phyloP scores from a whole-genome alignment of 2,797 vertebrate genomes.

The Eospalax fontanierii region DNA sequence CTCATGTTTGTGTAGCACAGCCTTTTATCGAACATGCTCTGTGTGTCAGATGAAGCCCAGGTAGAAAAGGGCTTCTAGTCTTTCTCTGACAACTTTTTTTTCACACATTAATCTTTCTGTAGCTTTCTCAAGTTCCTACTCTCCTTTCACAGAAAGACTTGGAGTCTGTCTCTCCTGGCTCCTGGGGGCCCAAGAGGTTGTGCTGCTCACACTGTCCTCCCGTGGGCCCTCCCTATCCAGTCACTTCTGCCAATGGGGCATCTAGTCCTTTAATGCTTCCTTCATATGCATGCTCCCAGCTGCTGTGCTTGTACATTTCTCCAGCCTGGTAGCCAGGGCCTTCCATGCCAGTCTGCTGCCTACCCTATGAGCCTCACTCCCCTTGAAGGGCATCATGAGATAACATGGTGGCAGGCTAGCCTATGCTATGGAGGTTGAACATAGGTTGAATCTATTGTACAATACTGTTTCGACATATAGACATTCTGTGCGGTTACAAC shows the following conservation, averaged over 20 bases:
- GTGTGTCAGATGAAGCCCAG: not conserved
- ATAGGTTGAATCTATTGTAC: not conserved
- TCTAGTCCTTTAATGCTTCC: not conserved
- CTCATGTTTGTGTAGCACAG: no score
- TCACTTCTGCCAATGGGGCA: not conserved
- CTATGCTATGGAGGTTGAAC: rapidly evolving
- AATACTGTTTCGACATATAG: not conserved
- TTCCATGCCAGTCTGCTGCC: not conserved
- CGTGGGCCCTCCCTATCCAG: not conserved
- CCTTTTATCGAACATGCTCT: not conserved
- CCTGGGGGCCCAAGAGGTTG: not conserved
- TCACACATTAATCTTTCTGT: not conserved
- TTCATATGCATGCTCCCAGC: not conserved
- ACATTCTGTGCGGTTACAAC: not conserved
- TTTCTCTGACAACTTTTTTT: not conserved
- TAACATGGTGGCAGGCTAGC: not conserved
- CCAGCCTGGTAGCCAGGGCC: not conserved
- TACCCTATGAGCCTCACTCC: not conserved
- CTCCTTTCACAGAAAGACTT: not conserved
- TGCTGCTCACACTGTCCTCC: not conserved
- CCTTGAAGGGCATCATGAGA: not conserved
- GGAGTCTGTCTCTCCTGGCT: not conserved
- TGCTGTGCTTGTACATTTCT: not conserved
- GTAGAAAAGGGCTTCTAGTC: not conserved
- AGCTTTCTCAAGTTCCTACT: not conserved